A percentile compares a stretch with the other conserved stretches of the same genome.
Conservation (phyloP, 2,797 vertebrate genomes). For the Manis crassicaudata region DNA sequence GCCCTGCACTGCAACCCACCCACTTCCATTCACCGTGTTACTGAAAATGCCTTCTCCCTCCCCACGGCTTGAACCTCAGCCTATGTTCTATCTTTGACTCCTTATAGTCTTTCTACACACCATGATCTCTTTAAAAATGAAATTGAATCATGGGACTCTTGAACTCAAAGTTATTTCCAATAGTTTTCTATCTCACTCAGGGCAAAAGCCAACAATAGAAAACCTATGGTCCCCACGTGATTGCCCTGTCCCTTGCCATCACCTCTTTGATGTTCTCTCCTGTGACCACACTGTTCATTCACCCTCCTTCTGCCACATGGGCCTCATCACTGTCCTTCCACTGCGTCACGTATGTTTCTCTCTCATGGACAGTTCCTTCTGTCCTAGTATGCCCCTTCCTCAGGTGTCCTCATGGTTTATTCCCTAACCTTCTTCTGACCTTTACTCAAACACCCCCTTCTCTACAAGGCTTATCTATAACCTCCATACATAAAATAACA, state of each 20-base stretch:
- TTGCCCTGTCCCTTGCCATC: accelerated
- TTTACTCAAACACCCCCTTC: not conserved
- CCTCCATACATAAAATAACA: not conserved
- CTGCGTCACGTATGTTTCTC: not conserved
- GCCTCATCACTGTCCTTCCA: not conserved
- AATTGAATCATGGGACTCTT: not conserved
- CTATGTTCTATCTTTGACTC: not conserved
- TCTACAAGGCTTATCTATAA: not conserved
- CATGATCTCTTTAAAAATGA: not conserved
- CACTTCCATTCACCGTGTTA: accelerated
- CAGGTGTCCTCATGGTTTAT: not conserved
- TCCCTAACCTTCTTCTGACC: not conserved
- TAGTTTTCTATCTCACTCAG: not conserved
- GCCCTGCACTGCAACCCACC: not conserved
- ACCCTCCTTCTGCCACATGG: not conserved
- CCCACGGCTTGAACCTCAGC: not conserved
- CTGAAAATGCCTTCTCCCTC: not conserved
- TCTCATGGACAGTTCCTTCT: not conserved
- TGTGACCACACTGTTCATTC: no score
- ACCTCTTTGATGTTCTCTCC: not conserved
- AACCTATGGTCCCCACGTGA: accelerated
- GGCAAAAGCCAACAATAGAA: not conserved
- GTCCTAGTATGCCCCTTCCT: accelerated
- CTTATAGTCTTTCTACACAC: not conserved
- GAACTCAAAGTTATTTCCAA: not conserved